These are phyloP conservation scores for Caenorhabditis remanei DNA, from an alignment of 1,140 invertebrate genomes.

Conservation along the genomic window DNA sequence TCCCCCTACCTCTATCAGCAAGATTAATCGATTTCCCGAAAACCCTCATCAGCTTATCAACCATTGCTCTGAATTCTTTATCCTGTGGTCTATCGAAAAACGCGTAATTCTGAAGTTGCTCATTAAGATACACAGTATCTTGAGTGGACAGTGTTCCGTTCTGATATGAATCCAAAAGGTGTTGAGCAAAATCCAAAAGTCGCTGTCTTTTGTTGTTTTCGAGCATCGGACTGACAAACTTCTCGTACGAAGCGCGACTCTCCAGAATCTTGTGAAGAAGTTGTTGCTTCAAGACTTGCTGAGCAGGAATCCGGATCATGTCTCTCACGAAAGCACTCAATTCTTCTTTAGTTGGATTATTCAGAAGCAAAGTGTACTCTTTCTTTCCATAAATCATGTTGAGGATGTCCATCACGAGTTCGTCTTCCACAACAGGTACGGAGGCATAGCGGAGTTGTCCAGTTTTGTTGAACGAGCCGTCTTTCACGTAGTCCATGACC, in stretches of 20 bases:
- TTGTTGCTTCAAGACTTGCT: constrained; percentile 1
- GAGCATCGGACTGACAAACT: background rate
- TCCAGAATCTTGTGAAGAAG: constrained; percentile 21
- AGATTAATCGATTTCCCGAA: background rate
- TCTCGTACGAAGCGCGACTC: background rate
- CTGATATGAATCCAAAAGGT: background rate
- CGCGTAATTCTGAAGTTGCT: background rate
- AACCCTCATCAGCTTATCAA: background rate
- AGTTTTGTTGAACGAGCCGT: background rate
- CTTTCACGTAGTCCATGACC: background rate
- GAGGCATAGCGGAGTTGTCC: constrained; percentile 1
- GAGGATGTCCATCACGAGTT: background rate
- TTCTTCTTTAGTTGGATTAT: background rate
- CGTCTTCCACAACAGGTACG: background rate
- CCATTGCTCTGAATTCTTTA: background rate
- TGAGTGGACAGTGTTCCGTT: background rate
- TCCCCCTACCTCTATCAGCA: background rate
- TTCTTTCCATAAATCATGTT: background rate
- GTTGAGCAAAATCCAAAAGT: background rate
- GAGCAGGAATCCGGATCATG: background rate
- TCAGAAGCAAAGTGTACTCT: constrained; percentile 13
- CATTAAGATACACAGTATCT: background rate
- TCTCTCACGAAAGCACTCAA: background rate
- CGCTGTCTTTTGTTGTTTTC: constrained; percentile 8
- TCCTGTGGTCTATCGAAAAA: constrained; percentile 21